Base-by-base conservation (phyloP, 2,888 invertebrate species). In the Bruchidius siliquastri region DNA sequence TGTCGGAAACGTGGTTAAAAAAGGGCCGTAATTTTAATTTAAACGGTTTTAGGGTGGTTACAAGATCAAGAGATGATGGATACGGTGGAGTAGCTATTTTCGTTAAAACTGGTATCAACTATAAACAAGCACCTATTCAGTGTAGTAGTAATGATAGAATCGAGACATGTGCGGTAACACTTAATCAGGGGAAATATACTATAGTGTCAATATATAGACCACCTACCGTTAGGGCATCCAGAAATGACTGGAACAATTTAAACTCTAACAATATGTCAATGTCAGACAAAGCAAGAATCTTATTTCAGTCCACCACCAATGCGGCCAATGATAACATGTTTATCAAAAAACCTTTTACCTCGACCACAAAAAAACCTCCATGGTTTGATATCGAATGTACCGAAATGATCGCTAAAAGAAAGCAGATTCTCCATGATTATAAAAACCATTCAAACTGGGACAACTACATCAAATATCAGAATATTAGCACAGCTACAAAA, bases 191-290 rank as follows among this genome's bases (percentile, higher is more conserved):
- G 22, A 22, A 70, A 66, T 8, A 70, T 18, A 21, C 22, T 26
- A 70, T 73, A 21, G 73, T 67, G 2, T 73, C 70, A 21, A 70
- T 73, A 20, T 73, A 73, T 22, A 73, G 70, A 67, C 67, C 73
- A n/a, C 70, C 70, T 21, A 73, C 69, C 22, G 32, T 69, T 66
- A 22, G 20, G 20, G 73, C 22, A 2, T n/a, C 20, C 21, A 66
- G 66, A 2, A 20, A 21, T 49, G 70, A 73, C 18, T 73, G 73
- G 73, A 70, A 70, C 21, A 70, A 66, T 21, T 26, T 13, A 13
- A 49, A 49, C 49, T 4, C 13, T 8, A 1, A 3, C 3, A 18
- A 4, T 13, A 49, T 13, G 49, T 49, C 49, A 49, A 4, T 1
- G 6, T 1, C 6, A 1, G 49, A 8, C 1, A 49, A 49, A 49